phyloP scores from a whole-genome alignment of 2,113 vertebrate genomes.

The Marcusenius ussheri region DNA sequence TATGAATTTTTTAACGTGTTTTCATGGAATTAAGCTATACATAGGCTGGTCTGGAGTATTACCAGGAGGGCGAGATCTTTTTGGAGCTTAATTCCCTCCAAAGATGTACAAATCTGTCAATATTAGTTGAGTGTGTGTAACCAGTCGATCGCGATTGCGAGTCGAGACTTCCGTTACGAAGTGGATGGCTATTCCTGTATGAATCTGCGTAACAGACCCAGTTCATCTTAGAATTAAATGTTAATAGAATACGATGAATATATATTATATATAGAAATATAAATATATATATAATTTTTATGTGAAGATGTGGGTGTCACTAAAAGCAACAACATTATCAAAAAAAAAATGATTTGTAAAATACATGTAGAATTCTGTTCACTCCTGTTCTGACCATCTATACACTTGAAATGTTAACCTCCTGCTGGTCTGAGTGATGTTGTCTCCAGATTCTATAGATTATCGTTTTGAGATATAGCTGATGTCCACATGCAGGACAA shows the following conservation, averaged over 20 bases:
- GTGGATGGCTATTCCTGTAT: constrained; percentile 51
- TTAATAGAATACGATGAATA: constrained; percentile 66
- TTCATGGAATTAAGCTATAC: constrained; percentile 47
- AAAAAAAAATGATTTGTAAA: constrained; percentile 50
- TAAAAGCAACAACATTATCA: constrained; percentile 65
- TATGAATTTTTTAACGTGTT: constrained; percentile 59
- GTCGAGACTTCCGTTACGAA: constrained; percentile 46
- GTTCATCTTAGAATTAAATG: constrained; percentile 68
- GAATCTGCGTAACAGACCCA: constrained; percentile 27
- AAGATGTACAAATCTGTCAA: constrained; percentile 55
- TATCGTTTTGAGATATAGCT: constrained; percentile 53
- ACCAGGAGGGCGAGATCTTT: constrained; percentile 35
- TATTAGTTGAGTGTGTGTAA: constrained; percentile 60
- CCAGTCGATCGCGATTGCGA: constrained; percentile 63
- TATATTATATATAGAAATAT: constrained; percentile 71
- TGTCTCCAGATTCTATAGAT: constrained; percentile 62
- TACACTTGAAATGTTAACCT: constrained; percentile 62
- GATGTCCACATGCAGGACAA: constrained; percentile 49
- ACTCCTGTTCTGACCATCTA: constrained; percentile 53
- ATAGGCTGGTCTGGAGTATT: constrained; percentile 35
- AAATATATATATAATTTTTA: constrained; percentile 74
- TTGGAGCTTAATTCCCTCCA: constrained; percentile 49
- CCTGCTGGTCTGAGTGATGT: constrained; percentile 62
- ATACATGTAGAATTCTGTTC: constrained; percentile 61
- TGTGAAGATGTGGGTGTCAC: constrained; percentile 71